Conservation (phyloP, 2,797 vertebrate species). For the Yasuhikotakia modesta region DNA sequence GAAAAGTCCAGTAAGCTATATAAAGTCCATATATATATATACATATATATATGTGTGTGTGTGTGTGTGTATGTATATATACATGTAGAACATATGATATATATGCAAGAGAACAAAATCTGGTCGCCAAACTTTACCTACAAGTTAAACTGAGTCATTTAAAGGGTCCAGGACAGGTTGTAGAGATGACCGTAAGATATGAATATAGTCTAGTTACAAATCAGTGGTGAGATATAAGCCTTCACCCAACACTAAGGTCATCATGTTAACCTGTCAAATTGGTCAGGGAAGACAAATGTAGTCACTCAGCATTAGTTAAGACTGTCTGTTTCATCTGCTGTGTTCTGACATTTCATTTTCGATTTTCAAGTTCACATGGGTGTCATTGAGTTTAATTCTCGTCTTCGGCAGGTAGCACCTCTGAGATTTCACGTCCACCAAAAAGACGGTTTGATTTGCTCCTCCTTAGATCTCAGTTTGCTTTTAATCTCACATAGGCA, state of each 20-base stretch:
- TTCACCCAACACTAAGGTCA: slow-evolving; percentile 30
- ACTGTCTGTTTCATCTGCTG: not conserved
- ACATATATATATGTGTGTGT: no score
- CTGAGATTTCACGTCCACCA: not conserved
- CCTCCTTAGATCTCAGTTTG: slow-evolving; percentile 16
- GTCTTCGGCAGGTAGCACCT: not conserved
- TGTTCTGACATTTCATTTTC: slow-evolving; percentile 34
- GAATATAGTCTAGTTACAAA: slow-evolving; percentile 46
- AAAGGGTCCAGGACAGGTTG: slow-evolving; percentile 51
- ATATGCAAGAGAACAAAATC: slow-evolving; percentile 38
- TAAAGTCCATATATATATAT: no score
- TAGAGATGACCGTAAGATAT: slow-evolving; percentile 53
- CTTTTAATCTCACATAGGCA: slow-evolving; percentile 9
- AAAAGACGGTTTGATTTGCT: slow-evolving; percentile 1
- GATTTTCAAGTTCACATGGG: not conserved
- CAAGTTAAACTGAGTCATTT: slow-evolving; percentile 47
- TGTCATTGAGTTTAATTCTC: slow-evolving; percentile 1
- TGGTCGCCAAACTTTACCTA: slow-evolving; percentile 37
- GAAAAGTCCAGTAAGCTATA: no score
- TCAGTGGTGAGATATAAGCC: slow-evolving; percentile 35
- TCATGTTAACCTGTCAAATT: slow-evolving; percentile 35
- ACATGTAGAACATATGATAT: no score
- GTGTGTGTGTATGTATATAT: no score
- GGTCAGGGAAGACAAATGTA: slow-evolving; percentile 7
- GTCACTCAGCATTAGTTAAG: slow-evolving; percentile 34